Evolutionary conservation across 2,113 vertebrate species (phyloP).

Genomic region (Thomomys bottae): DNA sequence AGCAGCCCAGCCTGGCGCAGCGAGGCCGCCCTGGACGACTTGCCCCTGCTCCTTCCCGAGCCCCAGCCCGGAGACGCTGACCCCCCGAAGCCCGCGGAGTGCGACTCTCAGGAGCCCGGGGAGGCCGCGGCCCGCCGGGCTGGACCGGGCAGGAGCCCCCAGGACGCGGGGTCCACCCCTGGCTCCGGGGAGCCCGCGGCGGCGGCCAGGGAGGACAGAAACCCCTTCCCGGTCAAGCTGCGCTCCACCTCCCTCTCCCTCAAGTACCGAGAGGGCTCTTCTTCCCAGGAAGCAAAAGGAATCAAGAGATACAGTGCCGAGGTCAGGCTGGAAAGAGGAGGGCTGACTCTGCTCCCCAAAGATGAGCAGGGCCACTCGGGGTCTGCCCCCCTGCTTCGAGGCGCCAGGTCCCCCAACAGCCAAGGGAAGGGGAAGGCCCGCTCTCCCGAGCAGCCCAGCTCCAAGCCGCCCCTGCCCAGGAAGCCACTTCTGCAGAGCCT

Average conservation of each 20-base stretch:
- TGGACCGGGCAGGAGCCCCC: not conserved
- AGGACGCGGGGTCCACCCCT: constrained; percentile 32
- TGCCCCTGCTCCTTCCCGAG: constrained; percentile 59
- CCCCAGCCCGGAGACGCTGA: constrained; percentile 63
- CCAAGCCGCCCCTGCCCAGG: constrained; percentile 84
- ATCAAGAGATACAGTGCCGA: constrained; percentile 86
- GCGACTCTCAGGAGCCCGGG: constrained; percentile 45
- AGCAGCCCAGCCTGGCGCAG: constrained; percentile 69
- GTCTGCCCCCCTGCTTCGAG: not conserved
- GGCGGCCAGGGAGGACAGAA: constrained; percentile 81
- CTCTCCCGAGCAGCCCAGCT: constrained; percentile 80
- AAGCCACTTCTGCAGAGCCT: constrained; percentile 84
- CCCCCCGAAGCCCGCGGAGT: constrained; percentile 64
- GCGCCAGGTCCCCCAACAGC: constrained; percentile 68
- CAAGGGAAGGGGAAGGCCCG: constrained; percentile 81
- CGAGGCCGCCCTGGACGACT: constrained; percentile 78
- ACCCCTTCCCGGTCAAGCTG: constrained; percentile 91
- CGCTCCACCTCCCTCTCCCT: constrained; percentile 91
- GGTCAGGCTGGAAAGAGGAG: constrained; percentile 76
- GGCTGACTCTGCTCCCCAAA: constrained; percentile 73
- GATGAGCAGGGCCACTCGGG: constrained; percentile 73
- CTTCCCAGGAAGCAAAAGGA: constrained; percentile 77
- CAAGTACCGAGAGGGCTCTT: constrained; percentile 80
- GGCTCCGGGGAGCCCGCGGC: constrained; percentile 68
- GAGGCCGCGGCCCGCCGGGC: not conserved